Evolutionary conservation across 2,888 invertebrate genomes (phyloP), one percentile per base, ranked within the genome.

Genomic region (Polydrusus cervinus): DNA sequence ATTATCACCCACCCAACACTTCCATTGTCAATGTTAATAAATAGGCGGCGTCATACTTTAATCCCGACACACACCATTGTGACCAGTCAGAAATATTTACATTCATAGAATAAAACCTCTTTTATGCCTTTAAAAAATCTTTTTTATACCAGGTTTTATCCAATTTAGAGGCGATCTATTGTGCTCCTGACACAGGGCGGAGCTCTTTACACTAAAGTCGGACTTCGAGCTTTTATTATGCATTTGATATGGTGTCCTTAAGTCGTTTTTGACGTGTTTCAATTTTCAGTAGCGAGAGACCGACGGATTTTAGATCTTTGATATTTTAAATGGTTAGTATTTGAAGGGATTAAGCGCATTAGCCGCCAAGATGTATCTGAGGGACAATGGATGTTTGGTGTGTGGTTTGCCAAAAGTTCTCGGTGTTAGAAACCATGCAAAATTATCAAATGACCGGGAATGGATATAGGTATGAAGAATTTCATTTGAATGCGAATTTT

Each of bases 201-300:
- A 43, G 66, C 71, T 20, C 51, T 38, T 49, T 49, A 66, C 60
- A 74, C 49, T 70, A 61, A 65, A 70, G 74, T 74, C 75, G 75
- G 75, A 71, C 75, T 70, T 47, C n/a, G 30, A 47, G 61, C 70
- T 71, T 75, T 71, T 75, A 75, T 75, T 75, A 75, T 71, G 75
- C 75, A 75, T 75, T 75, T 75, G 75, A 75, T 75, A 75, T 60
- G 75, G 75, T 75, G 71, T 71, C 70, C 57, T 75, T 60, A 71
- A 67, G 51, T 25, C 51, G 8, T 62, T 70, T 74, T 65, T 70
- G 74, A 74, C 70, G 66, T 40, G 61, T 74, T 65, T 70, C 70
- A 74, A 74, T 74, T 74, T 74, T 74, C 74, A 70, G 74, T 74
- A 74, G 74, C 74, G 51, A 51, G 34, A 55, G 43, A 71, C 49